phyloP scores from a whole-genome alignment of 2,797 vertebrate genomes.

The Crypturellus tataupa region DNA sequence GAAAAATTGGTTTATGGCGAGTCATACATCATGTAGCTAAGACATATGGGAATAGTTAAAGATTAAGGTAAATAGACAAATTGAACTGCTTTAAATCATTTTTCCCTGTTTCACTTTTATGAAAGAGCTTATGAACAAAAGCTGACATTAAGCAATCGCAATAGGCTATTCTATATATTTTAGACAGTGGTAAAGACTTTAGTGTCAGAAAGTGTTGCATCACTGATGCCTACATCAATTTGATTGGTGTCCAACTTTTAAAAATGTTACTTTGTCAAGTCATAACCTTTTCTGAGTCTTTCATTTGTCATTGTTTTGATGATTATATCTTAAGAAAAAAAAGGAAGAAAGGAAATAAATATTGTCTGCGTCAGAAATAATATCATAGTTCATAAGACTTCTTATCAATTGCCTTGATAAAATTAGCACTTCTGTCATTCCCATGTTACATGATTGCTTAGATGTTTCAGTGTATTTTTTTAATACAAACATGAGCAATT shows the following conservation, averaged over 20 bases:
- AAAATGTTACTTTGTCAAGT: conserved; percentile 87
- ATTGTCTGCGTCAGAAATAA: conserved; percentile 78
- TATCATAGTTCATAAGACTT: conserved; percentile 80
- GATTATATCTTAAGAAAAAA: conserved; percentile 79
- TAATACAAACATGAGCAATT: conserved; percentile 49
- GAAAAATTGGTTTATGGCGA: conserved; percentile 86
- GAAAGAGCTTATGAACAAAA: conserved; percentile 85
- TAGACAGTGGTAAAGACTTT: conserved; percentile 86
- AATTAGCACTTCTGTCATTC: conserved; percentile 76
- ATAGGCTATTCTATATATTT: conserved; percentile 85
- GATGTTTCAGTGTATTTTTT: conserved; percentile 61
- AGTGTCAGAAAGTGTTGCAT: conserved; percentile 85
- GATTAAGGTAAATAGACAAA: conserved; percentile 88
- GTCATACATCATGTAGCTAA: conserved; percentile 85
- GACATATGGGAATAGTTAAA: conserved; percentile 87
- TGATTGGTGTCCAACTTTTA: conserved; percentile 86
- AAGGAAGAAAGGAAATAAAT: conserved; percentile 66
- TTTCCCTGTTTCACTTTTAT: conserved; percentile 82
- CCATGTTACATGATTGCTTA: conserved; percentile 41
- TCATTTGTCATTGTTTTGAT: conserved; percentile 93
- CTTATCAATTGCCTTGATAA: conserved; percentile 77
- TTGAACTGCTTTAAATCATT: conserved; percentile 88
- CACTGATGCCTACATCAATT: conserved; percentile 81
- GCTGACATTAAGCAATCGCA: conserved; percentile 85
- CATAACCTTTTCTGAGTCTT: conserved; percentile 85